Percentiles rank a stretch among this genome's conserved stretches.
Conservation (phyloP, 2,113 vertebrate genomes). For the Gobio gobio region DNA sequence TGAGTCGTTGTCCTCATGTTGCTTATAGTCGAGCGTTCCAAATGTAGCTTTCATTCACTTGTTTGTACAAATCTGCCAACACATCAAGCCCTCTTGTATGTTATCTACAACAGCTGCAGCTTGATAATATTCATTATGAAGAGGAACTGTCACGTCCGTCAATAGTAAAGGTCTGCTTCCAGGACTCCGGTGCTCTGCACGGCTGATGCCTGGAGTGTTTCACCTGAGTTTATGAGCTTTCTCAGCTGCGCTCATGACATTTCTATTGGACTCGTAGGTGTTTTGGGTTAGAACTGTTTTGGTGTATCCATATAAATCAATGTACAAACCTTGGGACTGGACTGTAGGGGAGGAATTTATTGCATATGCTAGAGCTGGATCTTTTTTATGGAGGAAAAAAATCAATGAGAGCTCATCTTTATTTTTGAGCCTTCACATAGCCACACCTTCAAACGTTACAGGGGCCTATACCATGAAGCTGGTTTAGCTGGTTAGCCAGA, state of each 20-base stretch:
- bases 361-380: slow-evolving; percentile 49
- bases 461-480: too few relatives aligned
- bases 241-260: slow-evolving; percentile 62
- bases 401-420: slow-evolving; percentile 50
- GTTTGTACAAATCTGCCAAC: slow-evolving; percentile 23
- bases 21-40: background rate
- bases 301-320: slow-evolving; percentile 50
- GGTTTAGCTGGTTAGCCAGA: too few relatives aligned
- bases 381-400: slow-evolving; percentile 36
- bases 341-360: slow-evolving; percentile 37
- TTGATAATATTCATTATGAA: background rate
- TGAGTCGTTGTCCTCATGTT: slow-evolving; percentile 1
- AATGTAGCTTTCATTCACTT: slow-evolving; percentile 28
- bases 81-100: slow-evolving; percentile 11
- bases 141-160: slow-evolving; percentile 9
- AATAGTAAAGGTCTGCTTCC: slow-evolving; percentile 20
- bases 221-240: slow-evolving; percentile 73
- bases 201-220: slow-evolving; percentile 66
- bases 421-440: slow-evolving; percentile 15
- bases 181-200: slow-evolving; percentile 45
- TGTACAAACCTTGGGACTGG: slow-evolving; percentile 54
- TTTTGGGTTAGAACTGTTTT: slow-evolving; percentile 47
- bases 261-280: slow-evolving; percentile 49
- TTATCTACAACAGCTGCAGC: slow-evolving; percentile 16
- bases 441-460: background rate